A percentile compares a stretch with the other conserved stretches of the same genome.
These are phyloP conservation scores for Caenorhabditis auriculariae DNA, from an alignment of 2,888 invertebrate genomes.

Conservation along the genomic window DNA sequence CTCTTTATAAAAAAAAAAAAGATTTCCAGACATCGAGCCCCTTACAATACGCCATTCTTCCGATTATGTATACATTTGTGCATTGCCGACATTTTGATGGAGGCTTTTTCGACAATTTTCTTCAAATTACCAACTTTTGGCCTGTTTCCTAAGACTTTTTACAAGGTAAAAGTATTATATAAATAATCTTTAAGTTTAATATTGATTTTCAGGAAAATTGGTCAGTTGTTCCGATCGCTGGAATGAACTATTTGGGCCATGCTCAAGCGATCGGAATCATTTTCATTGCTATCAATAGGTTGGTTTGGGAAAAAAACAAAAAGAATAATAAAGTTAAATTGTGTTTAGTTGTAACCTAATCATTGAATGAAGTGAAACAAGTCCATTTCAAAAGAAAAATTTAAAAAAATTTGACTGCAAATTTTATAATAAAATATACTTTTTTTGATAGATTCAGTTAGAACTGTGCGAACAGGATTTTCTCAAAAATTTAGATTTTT, in stretches of 20 bases:
- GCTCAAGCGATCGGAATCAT: constrained; percentile 51
- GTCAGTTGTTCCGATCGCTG: constrained; percentile 38
- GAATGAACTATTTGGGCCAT: constrained; percentile 47
- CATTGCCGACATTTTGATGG: constrained; percentile 47
- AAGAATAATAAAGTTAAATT: not conserved
- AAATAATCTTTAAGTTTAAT: not conserved
- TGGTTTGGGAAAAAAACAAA: not conserved
- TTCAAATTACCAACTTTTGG: constrained; percentile 50
- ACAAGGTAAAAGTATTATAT: constrained; percentile 3
- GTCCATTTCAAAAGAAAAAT: not conserved
- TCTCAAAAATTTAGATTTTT: too few relatives aligned
- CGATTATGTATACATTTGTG: constrained; percentile 47
- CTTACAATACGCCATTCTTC: constrained; percentile 43
- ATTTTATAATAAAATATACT: not conserved
- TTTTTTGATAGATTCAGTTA: not conserved
- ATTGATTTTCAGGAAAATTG: constrained; percentile 26
- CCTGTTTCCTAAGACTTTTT: constrained; percentile 33
- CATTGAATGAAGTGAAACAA: not conserved
- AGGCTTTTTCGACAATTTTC: constrained; percentile 41
- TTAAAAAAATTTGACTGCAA: not conserved
- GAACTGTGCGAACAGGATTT: too few relatives aligned
- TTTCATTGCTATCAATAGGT: constrained; percentile 44
- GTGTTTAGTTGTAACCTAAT: not conserved
- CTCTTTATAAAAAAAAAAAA: not conserved
- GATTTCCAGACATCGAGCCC: constrained; percentile 33